Base-by-base conservation (phyloP, 2,888 invertebrate species). In the Pollenia griseotomentosa region DNA sequence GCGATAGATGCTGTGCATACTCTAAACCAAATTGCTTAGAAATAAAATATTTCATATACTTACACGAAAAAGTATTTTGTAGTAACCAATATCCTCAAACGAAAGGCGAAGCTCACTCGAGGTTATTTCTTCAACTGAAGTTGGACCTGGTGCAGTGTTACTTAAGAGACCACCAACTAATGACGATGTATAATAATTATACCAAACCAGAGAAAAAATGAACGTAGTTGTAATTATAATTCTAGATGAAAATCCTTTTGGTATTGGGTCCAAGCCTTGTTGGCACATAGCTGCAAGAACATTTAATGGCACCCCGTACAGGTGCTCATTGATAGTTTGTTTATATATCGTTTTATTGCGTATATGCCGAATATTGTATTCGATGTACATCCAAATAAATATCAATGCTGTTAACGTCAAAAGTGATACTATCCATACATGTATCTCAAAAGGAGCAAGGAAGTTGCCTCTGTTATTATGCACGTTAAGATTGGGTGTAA, bases 121-220 rank as follows among this genome's bases (percentile, higher is more conserved):
- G 2, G 91, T 88, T 40, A 93, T 90, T 70, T 93, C 91, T 14
- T 90, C 90, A 5, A 93, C 88, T 0, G 90, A 90, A 75, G 90
- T 83, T 7, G 93, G 93, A 0, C 93, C 93, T 53, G 90, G 90
- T 42, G 89, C 90, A 9, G 91, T 90, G n/a, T 90, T 91, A 59
- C 91, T 92, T 0, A 93, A 83, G 19, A 93, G 85, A 6, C 92
- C 93, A n/a, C 93, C 93, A 55, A 93, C 93, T 0, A 93, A 91
- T 0, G 93, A 93, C 9, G 93, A 93, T 6, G 93, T 93, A 71
- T 93, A 93, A 85, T 91, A 93, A 68, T 93, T 93, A 33, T 93
- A 93, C 90, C 93, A 90, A 10, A 93, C 88, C 12, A 93, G 66
- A 0, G 92, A 91, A 71, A 92, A 92, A 2, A 92, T 19, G 59